Evolutionary conservation across 1,140 invertebrate species (phyloP).

Genomic region (Apis florea): DNA sequence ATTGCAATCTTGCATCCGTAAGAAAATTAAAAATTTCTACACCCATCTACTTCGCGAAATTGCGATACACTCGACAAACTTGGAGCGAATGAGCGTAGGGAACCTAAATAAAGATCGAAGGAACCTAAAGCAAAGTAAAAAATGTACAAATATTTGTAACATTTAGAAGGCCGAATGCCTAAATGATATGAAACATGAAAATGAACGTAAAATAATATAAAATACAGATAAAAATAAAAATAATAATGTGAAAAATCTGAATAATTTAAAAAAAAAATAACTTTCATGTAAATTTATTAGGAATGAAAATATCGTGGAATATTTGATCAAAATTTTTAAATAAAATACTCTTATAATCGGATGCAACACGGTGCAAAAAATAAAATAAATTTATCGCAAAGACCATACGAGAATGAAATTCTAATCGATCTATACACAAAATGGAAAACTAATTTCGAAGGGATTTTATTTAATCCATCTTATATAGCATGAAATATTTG

Average conservation of each 20-base stretch:
- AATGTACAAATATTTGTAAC: not conserved
- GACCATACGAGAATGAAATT: not conserved
- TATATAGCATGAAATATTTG: not conserved
- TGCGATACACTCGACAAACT: not conserved
- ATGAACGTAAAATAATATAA: no score
- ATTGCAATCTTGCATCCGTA: not conserved
- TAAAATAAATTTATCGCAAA: no score
- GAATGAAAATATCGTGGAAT: not conserved
- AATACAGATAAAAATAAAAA: no score
- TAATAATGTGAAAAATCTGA: not conserved
- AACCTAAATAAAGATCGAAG: not conserved
- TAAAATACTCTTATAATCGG: not conserved
- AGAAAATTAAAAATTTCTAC: constrained; percentile 38
- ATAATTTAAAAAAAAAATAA: not conserved
- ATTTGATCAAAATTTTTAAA: not conserved
- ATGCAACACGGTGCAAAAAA: not conserved
- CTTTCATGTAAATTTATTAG: not conserved
- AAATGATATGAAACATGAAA: not conserved
- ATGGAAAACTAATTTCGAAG: not conserved
- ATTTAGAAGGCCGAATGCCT: not conserved
- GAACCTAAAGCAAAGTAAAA: no score
- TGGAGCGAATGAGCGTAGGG: not conserved
- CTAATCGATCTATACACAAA: constrained; percentile 2
- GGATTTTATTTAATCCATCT: constrained; percentile 17
- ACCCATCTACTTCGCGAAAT: not conserved